A percentile compares a stretch with the other conserved stretches of the same genome.
phyloP scores from a whole-genome alignment of 2,797 vertebrate species.

The Triplophysa yarkandensis region DNA sequence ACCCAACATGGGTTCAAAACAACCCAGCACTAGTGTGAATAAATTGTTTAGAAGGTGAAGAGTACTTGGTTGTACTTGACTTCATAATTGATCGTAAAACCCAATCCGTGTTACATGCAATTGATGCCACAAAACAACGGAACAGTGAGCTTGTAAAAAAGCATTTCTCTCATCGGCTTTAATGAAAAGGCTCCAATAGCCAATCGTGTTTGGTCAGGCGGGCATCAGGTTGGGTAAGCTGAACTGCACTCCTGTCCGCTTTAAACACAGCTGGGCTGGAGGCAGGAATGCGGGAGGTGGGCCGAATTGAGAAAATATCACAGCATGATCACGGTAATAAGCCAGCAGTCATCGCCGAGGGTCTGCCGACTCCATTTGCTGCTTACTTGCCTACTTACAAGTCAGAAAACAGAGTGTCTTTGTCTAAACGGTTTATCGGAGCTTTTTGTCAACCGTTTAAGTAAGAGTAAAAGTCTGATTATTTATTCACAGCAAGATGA shows the following conservation, averaged over 20 bases:
- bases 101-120: too few species aligned
- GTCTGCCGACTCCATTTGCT: conserved; percentile 32
- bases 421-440: neutral
- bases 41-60: too few species aligned
- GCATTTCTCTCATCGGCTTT: neutral
- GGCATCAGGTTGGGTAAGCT: neutral
- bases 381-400: conserved; percentile 12
- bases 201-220: conserved; percentile 40
- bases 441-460: too few species aligned
- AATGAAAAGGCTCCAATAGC: neutral
- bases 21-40: too few species aligned
- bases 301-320: conserved; percentile 43
- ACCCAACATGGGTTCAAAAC: too few species aligned
- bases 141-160: too few species aligned
- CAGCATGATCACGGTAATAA: conserved; percentile 28
- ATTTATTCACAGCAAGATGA: neutral
- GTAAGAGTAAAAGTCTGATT: too few species aligned
- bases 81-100: too few species aligned
- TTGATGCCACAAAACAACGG: too few species aligned
- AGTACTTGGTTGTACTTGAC: neutral
- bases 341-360: conserved; percentile 27
- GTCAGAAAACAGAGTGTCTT: conserved; percentile 11
- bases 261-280: conserved; percentile 41
- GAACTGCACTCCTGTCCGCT: conserved; percentile 5
- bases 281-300: conserved; percentile 5